Evolutionary conservation across 2,113 vertebrate species (phyloP).

Genomic region (Corythoichthys intestinalis): DNA sequence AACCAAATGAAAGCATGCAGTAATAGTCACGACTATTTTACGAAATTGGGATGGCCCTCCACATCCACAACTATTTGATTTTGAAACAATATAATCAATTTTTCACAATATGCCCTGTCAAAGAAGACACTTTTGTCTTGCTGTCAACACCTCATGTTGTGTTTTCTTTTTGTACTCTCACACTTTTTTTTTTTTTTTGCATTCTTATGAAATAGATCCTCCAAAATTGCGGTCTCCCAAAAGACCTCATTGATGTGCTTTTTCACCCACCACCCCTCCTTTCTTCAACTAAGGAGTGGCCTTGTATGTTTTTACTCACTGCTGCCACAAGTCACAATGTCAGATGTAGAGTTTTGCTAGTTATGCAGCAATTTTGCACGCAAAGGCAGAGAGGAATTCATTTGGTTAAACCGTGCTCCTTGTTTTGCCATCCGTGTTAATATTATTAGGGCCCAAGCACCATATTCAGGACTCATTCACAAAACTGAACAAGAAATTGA

Average conservation of each 20-base stretch:
- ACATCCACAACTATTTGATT: too few relatives aligned
- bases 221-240: background rate
- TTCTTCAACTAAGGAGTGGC: conserved; percentile 41
- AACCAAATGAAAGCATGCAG: too few relatives aligned
- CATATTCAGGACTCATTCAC: too few relatives aligned
- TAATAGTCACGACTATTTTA: too few relatives aligned
- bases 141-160: background rate
- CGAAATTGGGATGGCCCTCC: too few relatives aligned
- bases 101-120: too few relatives aligned
- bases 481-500: too few relatives aligned
- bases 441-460: background rate
- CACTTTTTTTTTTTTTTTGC: background rate
- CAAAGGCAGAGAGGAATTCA: conserved; percentile 19
- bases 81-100: too few relatives aligned
- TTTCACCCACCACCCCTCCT: background rate
- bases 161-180: background rate
- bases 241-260: conserved; percentile 13
- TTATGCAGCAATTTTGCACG: conserved; percentile 7
- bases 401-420: conserved; percentile 11
- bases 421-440: background rate
- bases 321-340: conserved; percentile 49
- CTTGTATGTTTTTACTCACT: conserved; percentile 17
- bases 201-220: background rate
- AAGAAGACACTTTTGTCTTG: background rate
- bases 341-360: conserved; percentile 36